Evolutionary conservation across 2,113 vertebrate species (phyloP).

Genomic region (Pyrgilauda ruficollis): DNA sequence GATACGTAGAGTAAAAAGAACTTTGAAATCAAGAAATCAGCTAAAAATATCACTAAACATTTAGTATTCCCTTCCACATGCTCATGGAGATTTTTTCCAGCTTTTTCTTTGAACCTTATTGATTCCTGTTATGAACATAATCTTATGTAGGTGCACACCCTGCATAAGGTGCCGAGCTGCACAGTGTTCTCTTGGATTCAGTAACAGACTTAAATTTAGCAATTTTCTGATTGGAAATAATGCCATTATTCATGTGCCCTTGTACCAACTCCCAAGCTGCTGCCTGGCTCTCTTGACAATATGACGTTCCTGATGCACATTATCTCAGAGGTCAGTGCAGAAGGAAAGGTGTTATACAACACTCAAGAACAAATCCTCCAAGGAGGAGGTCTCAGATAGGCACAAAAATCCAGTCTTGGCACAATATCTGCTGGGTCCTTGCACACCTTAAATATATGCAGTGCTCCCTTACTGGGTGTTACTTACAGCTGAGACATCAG

Average conservation of each 20-base stretch:
- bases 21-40: not conserved
- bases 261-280: conserved; percentile 54
- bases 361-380: conserved; percentile 21
- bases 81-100: not conserved
- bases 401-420: not conserved
- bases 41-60: not conserved
- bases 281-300: conserved; percentile 48
- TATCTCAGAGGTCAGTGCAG: conserved; percentile 58
- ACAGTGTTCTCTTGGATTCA: not conserved
- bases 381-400: not conserved
- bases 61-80: not conserved
- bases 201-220: conserved; percentile 57
- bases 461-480: not conserved
- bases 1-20: not conserved
- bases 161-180: not conserved
- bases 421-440: not conserved
- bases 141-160: not conserved
- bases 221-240: conserved; percentile 59
- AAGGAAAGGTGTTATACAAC: conserved; percentile 55
- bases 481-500: not conserved
- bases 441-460: not conserved
- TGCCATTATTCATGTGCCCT: conserved; percentile 61
- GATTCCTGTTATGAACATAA: not conserved
- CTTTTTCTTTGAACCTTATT: not conserved
- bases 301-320: conserved; percentile 8